Conservation (phyloP, 1,140 invertebrate genomes). For the Cydia strobilella region DNA sequence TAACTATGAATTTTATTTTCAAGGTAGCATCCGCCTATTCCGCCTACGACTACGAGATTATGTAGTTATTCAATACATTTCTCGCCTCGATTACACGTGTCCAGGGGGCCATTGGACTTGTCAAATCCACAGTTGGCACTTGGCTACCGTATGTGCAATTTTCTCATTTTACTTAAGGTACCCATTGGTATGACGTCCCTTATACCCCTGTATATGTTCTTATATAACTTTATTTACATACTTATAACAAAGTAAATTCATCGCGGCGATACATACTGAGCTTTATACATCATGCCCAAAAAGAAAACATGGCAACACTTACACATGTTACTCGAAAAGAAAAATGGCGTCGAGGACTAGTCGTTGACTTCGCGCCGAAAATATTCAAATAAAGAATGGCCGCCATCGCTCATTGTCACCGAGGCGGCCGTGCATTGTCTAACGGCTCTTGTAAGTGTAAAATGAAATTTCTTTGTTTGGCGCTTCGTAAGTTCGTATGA, state of each 20-base stretch:
- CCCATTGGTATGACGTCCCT: too few relatives aligned
- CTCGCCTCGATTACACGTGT: too few relatives aligned
- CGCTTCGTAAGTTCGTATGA: neutral
- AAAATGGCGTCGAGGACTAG: conserved; percentile 39
- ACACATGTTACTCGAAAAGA: conserved; percentile 40
- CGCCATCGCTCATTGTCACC: conserved; percentile 58
- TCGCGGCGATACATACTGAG: neutral
- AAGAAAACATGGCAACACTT: conserved; percentile 32
- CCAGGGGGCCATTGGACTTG: too few relatives aligned
- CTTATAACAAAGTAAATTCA: neutral
- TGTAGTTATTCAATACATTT: too few relatives aligned
- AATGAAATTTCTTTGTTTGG: neutral
- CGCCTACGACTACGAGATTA: too few relatives aligned
- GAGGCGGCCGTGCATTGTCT: conserved; percentile 36
- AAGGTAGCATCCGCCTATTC: too few relatives aligned
- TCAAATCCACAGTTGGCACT: too few relatives aligned
- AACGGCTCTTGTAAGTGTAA: conserved; percentile 4
- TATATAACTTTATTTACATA: neutral
- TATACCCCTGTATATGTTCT: too few relatives aligned
- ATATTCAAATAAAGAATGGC: conserved; percentile 56
- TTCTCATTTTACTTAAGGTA: too few relatives aligned
- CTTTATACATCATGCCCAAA: neutral
- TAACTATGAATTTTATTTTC: too few relatives aligned
- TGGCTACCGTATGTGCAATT: too few relatives aligned
- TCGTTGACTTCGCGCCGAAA: conserved; percentile 54